Base-by-base conservation (phyloP, 2,888 invertebrate species). In the Acheta domesticus region DNA sequence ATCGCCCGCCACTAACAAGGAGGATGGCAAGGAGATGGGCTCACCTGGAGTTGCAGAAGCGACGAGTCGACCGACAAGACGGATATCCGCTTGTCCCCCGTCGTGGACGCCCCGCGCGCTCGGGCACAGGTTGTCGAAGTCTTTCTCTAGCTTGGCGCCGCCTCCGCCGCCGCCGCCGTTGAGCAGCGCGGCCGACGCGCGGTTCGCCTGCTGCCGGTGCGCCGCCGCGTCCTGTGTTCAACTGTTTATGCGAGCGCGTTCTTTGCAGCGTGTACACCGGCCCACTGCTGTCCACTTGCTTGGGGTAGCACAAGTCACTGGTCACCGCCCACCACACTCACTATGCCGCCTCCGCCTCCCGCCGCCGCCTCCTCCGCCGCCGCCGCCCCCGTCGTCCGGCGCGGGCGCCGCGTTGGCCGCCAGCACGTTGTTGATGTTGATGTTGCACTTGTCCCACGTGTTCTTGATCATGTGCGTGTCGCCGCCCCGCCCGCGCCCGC, bases 391-490 rank as follows among this genome's bases (percentile, higher is more conserved):
- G 49, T 79, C 78, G n/a, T 62, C 62, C 16, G 62, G 62, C 62
- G 62, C 62, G 19, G 73, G 73, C 73, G 11, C 73, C 48, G 76
- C 76, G 77, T 73, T 49, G 23, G 77, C 80, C 14, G 78, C 80
- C 50, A 77, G 50, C 79, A 89, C 88, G 84, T 23, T 48, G 48
- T n/a, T 23, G 80, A 92, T 92, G 84, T 92, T 91, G 86, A 93
- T 93, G 83, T 93, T 93, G 86, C 93, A 93, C 88, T 94, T 93
- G 86, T 86, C 93, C 95, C 95, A 95, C 83, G 94, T 94, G 89
- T 95, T 95, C 86, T 95, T 93, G 85, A 95, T 95, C 87, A 95
- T 94, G 86, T 93, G 92, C 11, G 92, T 90, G 84, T 92, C 92
- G 36, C 89, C 90, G 75, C 83, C n/a, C n/a, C 83, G 77, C 84